phyloP scores from a whole-genome alignment of 2,113 vertebrate species.

The Castor canadensis region DNA sequence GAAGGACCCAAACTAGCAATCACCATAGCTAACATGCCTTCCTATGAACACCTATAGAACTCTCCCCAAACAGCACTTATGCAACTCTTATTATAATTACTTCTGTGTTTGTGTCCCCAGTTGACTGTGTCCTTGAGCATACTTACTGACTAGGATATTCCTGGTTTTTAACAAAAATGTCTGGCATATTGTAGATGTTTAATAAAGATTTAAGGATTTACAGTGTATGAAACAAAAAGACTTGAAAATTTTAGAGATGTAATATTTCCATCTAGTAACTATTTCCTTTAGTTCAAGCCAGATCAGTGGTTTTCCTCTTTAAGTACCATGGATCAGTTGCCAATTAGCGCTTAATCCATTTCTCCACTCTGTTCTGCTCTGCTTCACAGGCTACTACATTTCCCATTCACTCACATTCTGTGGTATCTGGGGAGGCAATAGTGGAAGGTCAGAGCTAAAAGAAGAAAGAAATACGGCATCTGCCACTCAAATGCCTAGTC shows the following conservation, averaged over 20 bases:
- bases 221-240: background rate
- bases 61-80: background rate
- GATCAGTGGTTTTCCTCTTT: background rate
- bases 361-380: background rate
- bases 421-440: background rate
- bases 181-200: background rate
- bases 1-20: background rate
- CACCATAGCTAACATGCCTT: background rate
- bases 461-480: background rate
- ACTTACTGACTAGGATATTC: background rate
- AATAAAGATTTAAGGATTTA: conserved; percentile 28
- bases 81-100: background rate
- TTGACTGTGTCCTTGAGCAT: background rate
- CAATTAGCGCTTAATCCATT: background rate
- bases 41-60: background rate
- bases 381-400: background rate
- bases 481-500: background rate
- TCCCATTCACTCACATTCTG: background rate
- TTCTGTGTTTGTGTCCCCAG: background rate
- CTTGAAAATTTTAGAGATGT: background rate
- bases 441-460: background rate
- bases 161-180: background rate
- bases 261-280: conserved; percentile 12
- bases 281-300: background rate
- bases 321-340: background rate